These are phyloP conservation scores for Plemyria rubiginata DNA, from an alignment of 2,888 invertebrate genomes.

Conservation along the genomic window DNA sequence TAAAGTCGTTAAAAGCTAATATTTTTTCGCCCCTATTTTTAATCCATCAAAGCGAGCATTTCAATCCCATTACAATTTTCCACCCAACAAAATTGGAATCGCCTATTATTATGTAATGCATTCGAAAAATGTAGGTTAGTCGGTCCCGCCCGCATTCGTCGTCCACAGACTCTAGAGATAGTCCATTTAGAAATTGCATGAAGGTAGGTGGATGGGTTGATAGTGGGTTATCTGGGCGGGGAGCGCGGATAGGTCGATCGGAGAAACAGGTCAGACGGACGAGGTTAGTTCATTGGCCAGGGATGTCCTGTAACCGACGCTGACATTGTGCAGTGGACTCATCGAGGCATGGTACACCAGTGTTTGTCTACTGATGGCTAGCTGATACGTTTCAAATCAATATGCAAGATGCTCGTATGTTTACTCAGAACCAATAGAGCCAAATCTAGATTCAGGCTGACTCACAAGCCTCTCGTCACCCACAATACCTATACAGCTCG, in stretches of 20 bases:
- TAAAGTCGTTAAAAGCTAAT: conserved; percentile 1
- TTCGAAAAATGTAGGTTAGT: conserved; percentile 33
- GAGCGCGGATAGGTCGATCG: conserved; percentile 22
- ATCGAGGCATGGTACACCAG: conserved; percentile 3
- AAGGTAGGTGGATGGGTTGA: conserved; percentile 17
- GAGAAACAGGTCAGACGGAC: conserved; percentile 58
- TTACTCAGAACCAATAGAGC: not conserved
- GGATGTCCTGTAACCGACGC: conserved; percentile 39
- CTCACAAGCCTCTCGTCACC: not conserved
- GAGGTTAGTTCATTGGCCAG: conserved; percentile 41
- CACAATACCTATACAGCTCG: not conserved
- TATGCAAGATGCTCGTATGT: conserved; percentile 1
- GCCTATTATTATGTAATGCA: conserved; percentile 32
- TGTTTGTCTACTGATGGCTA: conserved; percentile 14
- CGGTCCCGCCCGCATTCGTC: conserved; percentile 29
- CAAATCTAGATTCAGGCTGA: not conserved
- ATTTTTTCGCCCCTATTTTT: not conserved
- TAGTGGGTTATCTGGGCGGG: conserved; percentile 17
- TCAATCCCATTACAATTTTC: conserved; percentile 12
- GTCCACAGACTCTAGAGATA: conserved; percentile 30
- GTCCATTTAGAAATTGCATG: conserved; percentile 37
- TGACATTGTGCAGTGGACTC: conserved; percentile 46
- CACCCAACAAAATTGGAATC: conserved; percentile 16
- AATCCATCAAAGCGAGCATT: conserved; percentile 5
- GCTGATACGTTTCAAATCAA: not conserved